phyloP scores from a whole-genome alignment of 2,888 invertebrate species.

The Caradrina kadenii region DNA sequence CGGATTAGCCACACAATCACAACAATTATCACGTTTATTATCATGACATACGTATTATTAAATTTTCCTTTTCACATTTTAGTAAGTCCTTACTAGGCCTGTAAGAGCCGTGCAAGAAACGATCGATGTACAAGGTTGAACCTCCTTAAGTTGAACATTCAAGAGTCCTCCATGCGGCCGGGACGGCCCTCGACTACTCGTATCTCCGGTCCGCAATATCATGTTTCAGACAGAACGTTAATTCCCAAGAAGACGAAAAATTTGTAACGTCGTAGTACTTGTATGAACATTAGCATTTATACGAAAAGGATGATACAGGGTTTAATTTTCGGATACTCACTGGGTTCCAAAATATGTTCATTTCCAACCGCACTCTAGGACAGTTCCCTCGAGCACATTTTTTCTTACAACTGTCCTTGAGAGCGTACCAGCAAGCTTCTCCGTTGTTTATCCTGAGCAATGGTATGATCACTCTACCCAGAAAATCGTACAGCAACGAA shows the following conservation, averaged over 20 bases:
- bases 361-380: conserved; percentile 81
- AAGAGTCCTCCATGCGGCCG: conserved; percentile 6
- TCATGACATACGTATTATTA: conserved; percentile 13
- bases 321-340: conserved; percentile 70
- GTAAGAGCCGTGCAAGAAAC: not conserved
- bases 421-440: conserved; percentile 80
- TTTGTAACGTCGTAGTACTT: not conserved
- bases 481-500: conserved; percentile 70
- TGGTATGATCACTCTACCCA: conserved; percentile 83
- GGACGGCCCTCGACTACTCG: not conserved
- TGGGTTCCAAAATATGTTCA: conserved; percentile 83
- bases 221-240: conserved; percentile 4
- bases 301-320: too few species aligned
- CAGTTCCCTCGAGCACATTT: conserved; percentile 81
- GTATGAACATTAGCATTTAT: not conserved
- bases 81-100: conserved; percentile 4
- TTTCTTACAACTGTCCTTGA: conserved; percentile 80
- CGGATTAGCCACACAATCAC: conserved; percentile 36
- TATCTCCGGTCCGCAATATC: conserved; percentile 6
- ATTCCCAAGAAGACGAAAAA: not conserved
- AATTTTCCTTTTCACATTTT: conserved; percentile 2
- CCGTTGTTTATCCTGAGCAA: conserved; percentile 78
- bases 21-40: conserved; percentile 14
- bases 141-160: conserved; percentile 22
- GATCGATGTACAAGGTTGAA: conserved; percentile 3